Percentiles rank a stretch among this genome's conserved stretches.
Evolutionary conservation across 1,140 invertebrate genomes (phyloP).

Genomic region (Sycophaga agraensis): DNA sequence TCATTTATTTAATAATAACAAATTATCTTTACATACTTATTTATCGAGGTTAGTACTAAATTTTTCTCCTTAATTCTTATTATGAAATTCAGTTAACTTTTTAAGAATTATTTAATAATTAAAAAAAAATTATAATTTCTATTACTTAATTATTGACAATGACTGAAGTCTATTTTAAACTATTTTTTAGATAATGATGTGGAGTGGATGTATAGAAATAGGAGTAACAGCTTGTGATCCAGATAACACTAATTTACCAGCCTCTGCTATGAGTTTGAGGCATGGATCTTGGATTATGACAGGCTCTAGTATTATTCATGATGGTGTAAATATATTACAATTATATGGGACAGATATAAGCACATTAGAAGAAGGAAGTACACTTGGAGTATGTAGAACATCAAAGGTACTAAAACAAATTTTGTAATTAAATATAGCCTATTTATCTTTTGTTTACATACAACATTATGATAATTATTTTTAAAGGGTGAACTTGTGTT

Average conservation of each 20-base stretch:
- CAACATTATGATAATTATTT: conserved; percentile 33
- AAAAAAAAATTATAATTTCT: neutral
- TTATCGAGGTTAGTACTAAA: too few species aligned
- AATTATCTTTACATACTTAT: too few species aligned
- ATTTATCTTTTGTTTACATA: too few species aligned
- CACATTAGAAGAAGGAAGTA: conserved; percentile 80
- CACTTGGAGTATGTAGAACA: conserved; percentile 80
- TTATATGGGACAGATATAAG: conserved; percentile 84
- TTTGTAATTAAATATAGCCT: neutral
- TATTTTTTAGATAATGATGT: conserved; percentile 67
- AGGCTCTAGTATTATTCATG: conserved; percentile 78
- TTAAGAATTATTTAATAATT: neutral
- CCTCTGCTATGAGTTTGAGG: conserved; percentile 80
- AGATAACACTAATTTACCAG: conserved; percentile 75
- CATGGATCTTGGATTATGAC: conserved; percentile 90
- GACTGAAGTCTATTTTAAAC: neutral
- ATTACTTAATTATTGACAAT: conserved; percentile 4
- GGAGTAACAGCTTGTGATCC: conserved; percentile 86
- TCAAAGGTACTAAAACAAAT: conserved; percentile 60
- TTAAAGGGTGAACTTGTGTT: conserved; percentile 82
- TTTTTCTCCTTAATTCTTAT: too few species aligned
- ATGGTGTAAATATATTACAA: conserved; percentile 78
- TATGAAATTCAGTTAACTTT: too few species aligned
- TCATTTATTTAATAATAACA: too few species aligned
- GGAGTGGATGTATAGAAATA: conserved; percentile 91